A percentile compares a stretch with the other conserved stretches of the same genome.
phyloP scores from a whole-genome alignment of 2,888 invertebrate species.

The Campoplex capitator region DNA sequence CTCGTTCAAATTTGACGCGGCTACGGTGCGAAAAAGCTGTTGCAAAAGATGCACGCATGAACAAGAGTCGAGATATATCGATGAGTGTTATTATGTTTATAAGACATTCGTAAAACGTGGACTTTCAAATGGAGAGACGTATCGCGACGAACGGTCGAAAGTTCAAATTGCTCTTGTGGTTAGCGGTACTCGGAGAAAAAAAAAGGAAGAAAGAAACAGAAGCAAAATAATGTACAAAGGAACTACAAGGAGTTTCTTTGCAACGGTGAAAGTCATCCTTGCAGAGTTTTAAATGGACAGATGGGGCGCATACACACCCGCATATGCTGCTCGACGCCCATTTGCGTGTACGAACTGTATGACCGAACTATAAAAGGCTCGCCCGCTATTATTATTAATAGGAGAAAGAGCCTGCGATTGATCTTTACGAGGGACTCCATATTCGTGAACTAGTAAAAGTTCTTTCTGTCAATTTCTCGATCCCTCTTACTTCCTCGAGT shows the following conservation, averaged over 20 bases:
- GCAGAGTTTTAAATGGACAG: constrained; percentile 12
- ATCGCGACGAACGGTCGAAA: constrained; percentile 72
- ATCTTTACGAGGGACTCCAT: constrained; percentile 26
- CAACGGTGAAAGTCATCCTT: constrained; percentile 41
- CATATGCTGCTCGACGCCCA: constrained; percentile 31
- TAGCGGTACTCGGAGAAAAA: constrained; percentile 37
- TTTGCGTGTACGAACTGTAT: constrained; percentile 29
- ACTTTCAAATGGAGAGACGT: constrained; percentile 53
- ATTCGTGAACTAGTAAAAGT: constrained; percentile 10
- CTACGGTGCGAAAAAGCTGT: background rate
- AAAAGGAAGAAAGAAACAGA: constrained; percentile 2
- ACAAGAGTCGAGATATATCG: background rate
- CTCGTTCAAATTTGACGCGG: background rate
- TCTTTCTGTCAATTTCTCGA: background rate
- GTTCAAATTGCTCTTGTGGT: constrained; percentile 71
- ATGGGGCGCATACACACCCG: constrained; percentile 52
- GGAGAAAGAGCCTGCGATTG: constrained; percentile 49
- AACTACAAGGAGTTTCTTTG: constrained; percentile 40
- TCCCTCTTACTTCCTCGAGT: background rate
- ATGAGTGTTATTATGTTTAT: background rate
- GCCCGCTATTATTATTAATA: constrained; percentile 48
- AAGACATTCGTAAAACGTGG: constrained; percentile 5
- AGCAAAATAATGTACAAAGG: constrained; percentile 44
- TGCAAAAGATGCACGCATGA: background rate
- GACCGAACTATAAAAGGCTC: constrained; percentile 41